Conservation (phyloP, 2,888 invertebrate genomes). For the Pristionchus exspectatus region DNA sequence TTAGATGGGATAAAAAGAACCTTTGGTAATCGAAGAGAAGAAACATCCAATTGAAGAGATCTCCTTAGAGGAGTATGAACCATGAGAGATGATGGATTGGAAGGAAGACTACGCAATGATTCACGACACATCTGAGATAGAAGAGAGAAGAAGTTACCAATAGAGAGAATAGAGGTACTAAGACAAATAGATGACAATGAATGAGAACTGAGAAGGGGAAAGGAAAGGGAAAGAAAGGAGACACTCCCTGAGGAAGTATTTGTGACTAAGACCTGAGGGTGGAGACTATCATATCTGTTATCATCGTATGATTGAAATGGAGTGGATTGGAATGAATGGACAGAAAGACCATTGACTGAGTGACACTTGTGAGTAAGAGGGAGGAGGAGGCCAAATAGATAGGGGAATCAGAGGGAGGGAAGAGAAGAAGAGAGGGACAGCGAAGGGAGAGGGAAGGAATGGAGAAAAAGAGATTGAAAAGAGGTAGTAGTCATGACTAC, state of each 20-base stretch:
- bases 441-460: slow-evolving; percentile 35
- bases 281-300: slow-evolving; percentile 21
- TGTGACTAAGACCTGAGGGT: slow-evolving; percentile 20
- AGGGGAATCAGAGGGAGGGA: slow-evolving; percentile 53
- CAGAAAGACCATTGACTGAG: slow-evolving; percentile 51
- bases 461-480: slow-evolving; percentile 42
- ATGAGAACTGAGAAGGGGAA: neutral
- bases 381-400: slow-evolving; percentile 51
- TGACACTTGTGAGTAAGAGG: slow-evolving; percentile 46
- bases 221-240: neutral
- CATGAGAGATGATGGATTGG: neutral
- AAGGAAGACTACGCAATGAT: slow-evolving; percentile 47
- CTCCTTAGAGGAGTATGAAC: slow-evolving; percentile 33
- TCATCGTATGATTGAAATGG: slow-evolving; percentile 48
- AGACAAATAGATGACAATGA: slow-evolving; percentile 18
- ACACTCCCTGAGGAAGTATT: neutral
- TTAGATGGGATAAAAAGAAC: neutral
- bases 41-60: slow-evolving; percentile 54
- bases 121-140: slow-evolving; percentile 49
- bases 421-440: slow-evolving; percentile 52
- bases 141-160: neutral
- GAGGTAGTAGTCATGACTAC: slow-evolving; percentile 24
- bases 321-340: slow-evolving; percentile 56
- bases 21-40: slow-evolving; percentile 27
- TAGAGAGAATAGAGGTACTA: neutral